A percentile compares a stretch with the other conserved stretches of the same genome.
Evolutionary conservation across 2,113 vertebrate genomes (phyloP).

Genomic region (Noctilio leporinus): DNA sequence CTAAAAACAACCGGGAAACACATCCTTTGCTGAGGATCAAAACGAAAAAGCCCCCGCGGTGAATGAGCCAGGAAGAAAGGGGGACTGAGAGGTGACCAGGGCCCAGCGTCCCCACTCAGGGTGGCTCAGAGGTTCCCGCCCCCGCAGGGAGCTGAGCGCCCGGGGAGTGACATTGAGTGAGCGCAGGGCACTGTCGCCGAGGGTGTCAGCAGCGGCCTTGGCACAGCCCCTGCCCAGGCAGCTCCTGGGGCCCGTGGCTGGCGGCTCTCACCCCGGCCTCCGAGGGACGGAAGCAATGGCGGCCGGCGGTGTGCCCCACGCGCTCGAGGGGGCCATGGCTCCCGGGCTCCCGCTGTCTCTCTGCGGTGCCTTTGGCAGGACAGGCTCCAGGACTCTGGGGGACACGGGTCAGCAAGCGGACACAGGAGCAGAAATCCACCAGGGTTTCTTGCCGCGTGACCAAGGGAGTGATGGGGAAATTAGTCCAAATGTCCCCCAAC

Average conservation of each 20-base stretch:
- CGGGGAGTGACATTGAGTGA: fast-evolving
- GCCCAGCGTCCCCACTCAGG: too few relatives aligned
- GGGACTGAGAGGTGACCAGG: fast-evolving
- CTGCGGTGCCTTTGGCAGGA: not conserved
- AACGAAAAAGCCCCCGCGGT: not conserved
- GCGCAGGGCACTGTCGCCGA: fast-evolving
- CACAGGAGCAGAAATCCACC: fast-evolving
- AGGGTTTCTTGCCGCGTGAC: not conserved
- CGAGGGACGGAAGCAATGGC: fast-evolving
- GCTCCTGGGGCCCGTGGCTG: not conserved
- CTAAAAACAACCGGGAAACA: too few relatives aligned
- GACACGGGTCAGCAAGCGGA: too few relatives aligned
- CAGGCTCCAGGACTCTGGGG: not conserved
- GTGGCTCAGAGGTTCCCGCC: fast-evolving
- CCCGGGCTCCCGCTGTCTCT: not conserved
- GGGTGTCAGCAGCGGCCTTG: fast-evolving
- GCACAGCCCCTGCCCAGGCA: not conserved
- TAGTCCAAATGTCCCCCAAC: not conserved
- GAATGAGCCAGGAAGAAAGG: fast-evolving
- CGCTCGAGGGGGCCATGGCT: not conserved
- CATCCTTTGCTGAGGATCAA: too few relatives aligned
- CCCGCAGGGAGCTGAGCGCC: fast-evolving
- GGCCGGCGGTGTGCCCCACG: fast-evolving
- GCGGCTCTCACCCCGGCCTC: fast-evolving
- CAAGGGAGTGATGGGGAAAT: not conserved